Conservation (phyloP, 2,797 vertebrate genomes). For the Sebastolobus alascanus region DNA sequence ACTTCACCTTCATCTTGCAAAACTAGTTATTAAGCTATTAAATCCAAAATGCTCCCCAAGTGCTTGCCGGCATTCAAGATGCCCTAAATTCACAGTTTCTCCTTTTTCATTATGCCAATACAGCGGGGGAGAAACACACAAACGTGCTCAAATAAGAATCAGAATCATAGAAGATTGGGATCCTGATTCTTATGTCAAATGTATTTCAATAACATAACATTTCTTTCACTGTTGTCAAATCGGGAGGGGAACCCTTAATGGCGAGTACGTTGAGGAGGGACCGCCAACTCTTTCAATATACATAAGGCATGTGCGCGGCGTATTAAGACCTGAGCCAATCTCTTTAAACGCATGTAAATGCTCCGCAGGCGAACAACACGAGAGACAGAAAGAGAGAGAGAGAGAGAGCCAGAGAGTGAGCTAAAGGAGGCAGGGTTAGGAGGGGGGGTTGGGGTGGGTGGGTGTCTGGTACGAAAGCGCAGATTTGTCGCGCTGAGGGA, state of each 20-base stretch:
- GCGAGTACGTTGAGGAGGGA: neutral
- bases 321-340: slow-evolving; percentile 15
- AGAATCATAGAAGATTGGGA: neutral
- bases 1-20: neutral
- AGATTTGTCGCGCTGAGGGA: slow-evolving; percentile 73
- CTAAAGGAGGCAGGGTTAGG: slow-evolving; percentile 40
- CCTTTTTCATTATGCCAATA: neutral
- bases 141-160: neutral
- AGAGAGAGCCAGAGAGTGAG: slow-evolving; percentile 22
- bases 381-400: slow-evolving; percentile 9
- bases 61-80: neutral
- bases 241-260: neutral
- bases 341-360: slow-evolving; percentile 41
- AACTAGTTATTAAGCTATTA: neutral
- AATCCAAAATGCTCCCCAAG: neutral
- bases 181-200: neutral
- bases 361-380: slow-evolving; percentile 32
- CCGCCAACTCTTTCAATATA: slow-evolving; percentile 1
- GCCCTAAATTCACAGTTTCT: neutral
- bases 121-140: neutral
- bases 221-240: neutral
- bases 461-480: slow-evolving; percentile 60
- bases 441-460: slow-evolving; percentile 6
- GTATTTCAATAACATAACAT: too few relatives aligned
- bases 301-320: neutral